A percentile compares a stretch with the other conserved stretches of the same genome.
phyloP scores from a whole-genome alignment of 1,140 invertebrate species.

The Rhizoglyphus robini region DNA sequence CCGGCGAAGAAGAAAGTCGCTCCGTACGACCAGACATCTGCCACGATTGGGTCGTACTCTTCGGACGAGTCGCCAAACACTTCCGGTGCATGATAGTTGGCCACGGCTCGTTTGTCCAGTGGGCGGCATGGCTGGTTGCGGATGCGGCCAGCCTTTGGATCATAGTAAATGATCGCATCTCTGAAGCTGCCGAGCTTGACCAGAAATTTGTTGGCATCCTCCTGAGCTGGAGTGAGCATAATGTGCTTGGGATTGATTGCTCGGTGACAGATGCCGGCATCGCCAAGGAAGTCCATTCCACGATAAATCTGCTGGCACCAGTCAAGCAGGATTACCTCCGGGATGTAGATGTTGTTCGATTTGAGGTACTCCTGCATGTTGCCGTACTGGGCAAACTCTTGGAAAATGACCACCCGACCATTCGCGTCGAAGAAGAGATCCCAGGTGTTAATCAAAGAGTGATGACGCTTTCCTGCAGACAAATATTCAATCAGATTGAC shows the following conservation, averaged over 20 bases:
- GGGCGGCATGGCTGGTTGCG: background rate
- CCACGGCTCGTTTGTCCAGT: background rate
- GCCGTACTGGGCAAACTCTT: background rate
- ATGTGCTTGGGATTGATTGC: slow-evolving; percentile 7
- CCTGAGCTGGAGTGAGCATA: background rate
- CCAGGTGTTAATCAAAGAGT: background rate
- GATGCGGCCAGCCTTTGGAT: background rate
- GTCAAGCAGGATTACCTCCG: background rate
- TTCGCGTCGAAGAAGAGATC: background rate
- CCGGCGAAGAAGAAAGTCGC: background rate
- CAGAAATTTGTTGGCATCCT: background rate
- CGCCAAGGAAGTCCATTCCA: slow-evolving; percentile 2
- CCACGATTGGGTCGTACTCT: slow-evolving; percentile 4
- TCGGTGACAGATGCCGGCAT: slow-evolving; percentile 3
- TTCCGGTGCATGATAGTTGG: background rate
- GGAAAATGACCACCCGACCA: background rate
- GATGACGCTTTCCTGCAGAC: slow-evolving; percentile 11
- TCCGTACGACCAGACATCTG: slow-evolving; percentile 4
- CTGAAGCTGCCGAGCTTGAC: background rate
- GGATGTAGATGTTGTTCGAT: background rate
- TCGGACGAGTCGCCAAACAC: background rate
- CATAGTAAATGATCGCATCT: slow-evolving; percentile 1
- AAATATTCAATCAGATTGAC: too few relatives aligned
- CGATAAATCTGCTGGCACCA: background rate
- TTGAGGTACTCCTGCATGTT: background rate